Evolutionary conservation across 37 sponge, comb jelly and placozoan genomes (phyloP).

Genomic region (Aphrocallistes beatrix): DNA sequence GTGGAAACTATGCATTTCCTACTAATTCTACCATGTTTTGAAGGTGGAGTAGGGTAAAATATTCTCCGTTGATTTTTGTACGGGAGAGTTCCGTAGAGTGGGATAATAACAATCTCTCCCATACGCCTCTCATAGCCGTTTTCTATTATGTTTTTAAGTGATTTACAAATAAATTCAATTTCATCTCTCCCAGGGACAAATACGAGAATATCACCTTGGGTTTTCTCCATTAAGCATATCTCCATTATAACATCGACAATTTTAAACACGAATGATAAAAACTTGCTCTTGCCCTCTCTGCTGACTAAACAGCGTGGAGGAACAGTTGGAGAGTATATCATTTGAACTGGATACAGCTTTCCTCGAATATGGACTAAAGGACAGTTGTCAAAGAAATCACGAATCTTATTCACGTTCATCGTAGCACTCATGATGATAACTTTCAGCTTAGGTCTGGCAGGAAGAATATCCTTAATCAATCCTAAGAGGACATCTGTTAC

Average conservation of each 20-base stretch:
- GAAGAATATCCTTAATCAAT: background rate
- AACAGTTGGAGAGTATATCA: background rate
- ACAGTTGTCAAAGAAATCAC: background rate
- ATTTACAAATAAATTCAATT: background rate
- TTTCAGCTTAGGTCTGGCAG: background rate
- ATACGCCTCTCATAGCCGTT: background rate
- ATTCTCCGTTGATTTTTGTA: background rate
- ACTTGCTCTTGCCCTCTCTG: background rate
- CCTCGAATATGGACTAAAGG: background rate
- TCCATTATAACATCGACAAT: background rate
- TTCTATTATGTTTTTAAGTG: background rate
- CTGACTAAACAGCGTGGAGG: background rate
- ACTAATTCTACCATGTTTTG: background rate
- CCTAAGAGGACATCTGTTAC: background rate
- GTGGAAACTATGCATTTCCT: conserved; percentile 3
- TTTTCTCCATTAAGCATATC: background rate
- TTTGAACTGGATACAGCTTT: background rate
- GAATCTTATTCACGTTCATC: background rate
- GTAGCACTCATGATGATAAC: background rate
- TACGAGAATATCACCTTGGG: background rate
- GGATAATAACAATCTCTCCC: background rate
- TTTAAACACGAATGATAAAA: background rate
- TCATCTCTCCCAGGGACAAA: background rate
- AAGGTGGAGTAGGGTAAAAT: background rate
- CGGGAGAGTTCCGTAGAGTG: background rate